phyloP scores from a whole-genome alignment of 92 coral and sea anemone genomes.

The Heliopora coerulea region DNA sequence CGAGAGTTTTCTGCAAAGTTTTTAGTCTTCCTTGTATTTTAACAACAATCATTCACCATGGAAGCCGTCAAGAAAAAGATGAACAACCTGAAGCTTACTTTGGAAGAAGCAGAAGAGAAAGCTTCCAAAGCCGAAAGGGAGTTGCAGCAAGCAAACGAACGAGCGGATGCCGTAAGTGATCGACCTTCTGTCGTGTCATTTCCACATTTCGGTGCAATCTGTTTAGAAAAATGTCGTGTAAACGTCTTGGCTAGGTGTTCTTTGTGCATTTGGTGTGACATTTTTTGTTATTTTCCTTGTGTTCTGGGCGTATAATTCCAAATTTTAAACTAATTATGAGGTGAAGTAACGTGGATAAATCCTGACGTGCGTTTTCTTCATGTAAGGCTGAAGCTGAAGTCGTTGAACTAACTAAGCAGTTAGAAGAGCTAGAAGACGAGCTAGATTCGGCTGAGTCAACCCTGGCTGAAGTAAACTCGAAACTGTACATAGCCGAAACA shows the following conservation, averaged over 20 bases:
- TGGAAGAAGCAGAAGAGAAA: conserved; percentile 72
- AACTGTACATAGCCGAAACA: conserved; percentile 79
- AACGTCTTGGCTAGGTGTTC: conserved; percentile 2
- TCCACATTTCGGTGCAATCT: background rate
- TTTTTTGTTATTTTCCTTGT: background rate
- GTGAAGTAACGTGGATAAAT: too few relatives aligned
- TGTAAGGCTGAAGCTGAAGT: conserved; percentile 90
- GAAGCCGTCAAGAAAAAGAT: conserved; percentile 98
- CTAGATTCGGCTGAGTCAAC: conserved; percentile 94
- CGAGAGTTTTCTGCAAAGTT: background rate
- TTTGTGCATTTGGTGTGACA: background rate
- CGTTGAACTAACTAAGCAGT: conserved; percentile 75
- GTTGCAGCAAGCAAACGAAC: conserved; percentile 66
- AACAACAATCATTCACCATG: conserved; percentile 74
- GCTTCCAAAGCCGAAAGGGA: conserved; percentile 83
- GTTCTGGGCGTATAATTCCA: background rate
- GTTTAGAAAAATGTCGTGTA: conserved; percentile 14
- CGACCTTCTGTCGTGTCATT: conserved; percentile 25
- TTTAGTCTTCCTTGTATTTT: conserved; percentile 50
- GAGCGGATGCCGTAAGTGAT: conserved; percentile 65
- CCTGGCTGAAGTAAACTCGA: conserved; percentile 67
- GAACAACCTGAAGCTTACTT: conserved; percentile 71
- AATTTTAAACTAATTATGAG: background rate
- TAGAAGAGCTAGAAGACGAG: conserved; percentile 89
- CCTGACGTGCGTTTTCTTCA: background rate